A percentile compares a stretch with the other conserved stretches of the same genome.
phyloP scores from a whole-genome alignment of 2,113 vertebrate species.

The Lepus timidus region DNA sequence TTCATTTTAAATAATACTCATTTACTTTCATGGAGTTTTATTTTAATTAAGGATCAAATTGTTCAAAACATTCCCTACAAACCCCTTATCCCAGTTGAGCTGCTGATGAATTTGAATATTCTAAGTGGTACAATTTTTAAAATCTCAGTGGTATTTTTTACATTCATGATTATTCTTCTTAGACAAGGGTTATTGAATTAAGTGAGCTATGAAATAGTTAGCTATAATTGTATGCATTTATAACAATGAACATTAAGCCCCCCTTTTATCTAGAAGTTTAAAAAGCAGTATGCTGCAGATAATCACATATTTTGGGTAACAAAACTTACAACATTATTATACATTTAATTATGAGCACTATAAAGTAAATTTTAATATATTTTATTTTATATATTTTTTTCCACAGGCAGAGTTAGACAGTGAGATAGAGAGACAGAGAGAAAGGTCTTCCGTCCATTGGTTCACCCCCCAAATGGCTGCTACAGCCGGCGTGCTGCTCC shows the following conservation, averaged over 20 bases:
- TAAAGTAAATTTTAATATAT: slow-evolving; percentile 16
- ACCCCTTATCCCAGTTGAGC: neutral
- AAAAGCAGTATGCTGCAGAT: slow-evolving; percentile 1
- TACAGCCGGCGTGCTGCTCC: no score
- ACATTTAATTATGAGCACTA: neutral
- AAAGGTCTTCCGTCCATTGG: no score
- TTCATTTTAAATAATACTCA: slow-evolving; percentile 51
- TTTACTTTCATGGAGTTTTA: slow-evolving; percentile 60
- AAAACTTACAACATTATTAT: slow-evolving; percentile 32
- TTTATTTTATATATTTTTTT: neutral
- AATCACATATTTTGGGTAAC: slow-evolving; percentile 30
- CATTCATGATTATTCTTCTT: slow-evolving; percentile 40
- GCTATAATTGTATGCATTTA: slow-evolving; percentile 36
- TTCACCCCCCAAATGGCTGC: no score
- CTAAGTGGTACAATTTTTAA: neutral
- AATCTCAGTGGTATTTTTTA: slow-evolving; percentile 22
- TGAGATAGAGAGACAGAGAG: no score
- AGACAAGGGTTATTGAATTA: slow-evolving; percentile 66
- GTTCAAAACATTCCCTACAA: slow-evolving; percentile 32
- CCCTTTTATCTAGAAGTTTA: slow-evolving; percentile 6
- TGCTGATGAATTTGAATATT: slow-evolving; percentile 31
- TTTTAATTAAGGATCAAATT: slow-evolving; percentile 67
- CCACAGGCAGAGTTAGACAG: no score
- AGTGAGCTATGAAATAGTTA: slow-evolving; percentile 61
- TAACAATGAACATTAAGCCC: slow-evolving; percentile 31